Percentiles rank a stretch among this genome's conserved stretches.
Evolutionary conservation across 2,113 vertebrate genomes (phyloP).

Genomic region (Otocyon megalotis): DNA sequence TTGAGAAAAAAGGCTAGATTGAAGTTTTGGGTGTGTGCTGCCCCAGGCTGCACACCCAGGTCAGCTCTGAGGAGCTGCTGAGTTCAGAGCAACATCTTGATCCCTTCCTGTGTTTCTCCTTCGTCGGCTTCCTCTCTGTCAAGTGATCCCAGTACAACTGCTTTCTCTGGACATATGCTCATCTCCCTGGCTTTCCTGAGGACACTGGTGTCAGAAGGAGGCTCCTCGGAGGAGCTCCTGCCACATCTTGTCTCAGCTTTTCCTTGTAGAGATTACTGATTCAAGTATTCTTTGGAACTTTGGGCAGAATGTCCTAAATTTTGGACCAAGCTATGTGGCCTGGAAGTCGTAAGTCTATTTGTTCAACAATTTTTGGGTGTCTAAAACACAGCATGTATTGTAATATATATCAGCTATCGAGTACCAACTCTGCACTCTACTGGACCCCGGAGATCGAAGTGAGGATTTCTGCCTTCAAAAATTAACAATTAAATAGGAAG

Average conservation of each 20-base stretch:
- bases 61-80: neutral
- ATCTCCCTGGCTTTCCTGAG: neutral
- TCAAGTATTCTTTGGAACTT: neutral
- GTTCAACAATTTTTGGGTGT: neutral
- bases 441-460: neutral
- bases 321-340: neutral
- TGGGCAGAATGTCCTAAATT: neutral
- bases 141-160: neutral
- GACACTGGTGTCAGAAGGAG: neutral
- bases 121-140: neutral
- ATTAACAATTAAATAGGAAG: neutral
- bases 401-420: neutral
- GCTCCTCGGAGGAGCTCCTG: accelerated
- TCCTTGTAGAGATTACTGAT: neutral
- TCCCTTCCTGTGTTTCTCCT: neutral
- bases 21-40: accelerated
- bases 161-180: neutral
- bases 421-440: neutral
- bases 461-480: neutral
- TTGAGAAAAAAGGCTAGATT: neutral
- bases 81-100: neutral
- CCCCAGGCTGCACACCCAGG: neutral
- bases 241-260: neutral
- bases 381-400: neutral
- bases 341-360: neutral